Conservation (phyloP, 2,888 invertebrate genomes). For the Agrotis clavis region DNA sequence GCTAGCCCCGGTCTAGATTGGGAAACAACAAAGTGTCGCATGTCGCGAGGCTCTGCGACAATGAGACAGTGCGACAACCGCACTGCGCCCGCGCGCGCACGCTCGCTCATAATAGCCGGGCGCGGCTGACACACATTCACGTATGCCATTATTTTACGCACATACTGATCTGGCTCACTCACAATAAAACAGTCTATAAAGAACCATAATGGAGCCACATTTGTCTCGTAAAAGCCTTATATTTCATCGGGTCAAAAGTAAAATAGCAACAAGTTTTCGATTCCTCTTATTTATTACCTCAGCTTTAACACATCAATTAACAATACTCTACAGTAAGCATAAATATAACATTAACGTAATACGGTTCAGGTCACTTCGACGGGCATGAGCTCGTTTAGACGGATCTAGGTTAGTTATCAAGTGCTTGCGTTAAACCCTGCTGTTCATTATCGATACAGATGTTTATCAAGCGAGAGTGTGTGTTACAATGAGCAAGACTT, state of each 20-base stretch:
- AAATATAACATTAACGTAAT: conserved; percentile 75
- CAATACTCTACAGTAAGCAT: conserved; percentile 75
- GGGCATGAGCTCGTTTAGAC: conserved; percentile 65
- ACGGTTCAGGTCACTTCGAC: conserved; percentile 78
- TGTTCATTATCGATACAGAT: conserved; percentile 37
- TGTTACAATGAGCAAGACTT: conserved; percentile 40
- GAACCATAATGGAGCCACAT: conserved; percentile 18
- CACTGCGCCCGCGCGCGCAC: conserved; percentile 50
- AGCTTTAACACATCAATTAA: conserved; percentile 83
- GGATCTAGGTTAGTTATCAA: conserved; percentile 66
- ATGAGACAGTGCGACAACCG: conserved; percentile 25
- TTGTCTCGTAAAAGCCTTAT: conserved; percentile 31
- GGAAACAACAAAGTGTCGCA: conserved; percentile 61
- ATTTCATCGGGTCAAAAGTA: conserved; percentile 40
- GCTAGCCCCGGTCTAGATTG: conserved; percentile 72
- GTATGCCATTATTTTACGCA: conserved; percentile 66
- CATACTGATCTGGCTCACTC: conserved; percentile 61
- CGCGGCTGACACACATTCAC: conserved; percentile 75
- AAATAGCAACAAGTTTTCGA: conserved; percentile 67
- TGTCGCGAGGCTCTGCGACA: conserved; percentile 14
- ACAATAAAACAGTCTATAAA: conserved; percentile 49
- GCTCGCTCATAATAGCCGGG: conserved; percentile 70
- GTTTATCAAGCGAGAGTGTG: conserved; percentile 23
- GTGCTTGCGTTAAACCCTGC: conserved; percentile 42
- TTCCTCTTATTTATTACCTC: conserved; percentile 90